These are phyloP conservation scores for Harpagifer antarcticus DNA, from an alignment of 2,797 vertebrate species.

Conservation along the genomic window DNA sequence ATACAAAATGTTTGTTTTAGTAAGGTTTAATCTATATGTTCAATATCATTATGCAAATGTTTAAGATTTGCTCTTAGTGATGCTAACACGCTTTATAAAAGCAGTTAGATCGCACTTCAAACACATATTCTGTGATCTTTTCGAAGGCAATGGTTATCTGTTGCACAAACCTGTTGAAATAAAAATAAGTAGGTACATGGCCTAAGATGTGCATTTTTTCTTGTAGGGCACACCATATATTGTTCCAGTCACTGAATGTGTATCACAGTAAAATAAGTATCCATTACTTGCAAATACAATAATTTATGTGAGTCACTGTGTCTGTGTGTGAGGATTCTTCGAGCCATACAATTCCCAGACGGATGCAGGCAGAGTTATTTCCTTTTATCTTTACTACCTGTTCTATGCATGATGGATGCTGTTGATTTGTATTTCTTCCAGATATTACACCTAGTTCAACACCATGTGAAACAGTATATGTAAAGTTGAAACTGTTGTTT, in stretches of 20 bases:
- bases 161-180: constrained; percentile 2
- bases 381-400: not conserved
- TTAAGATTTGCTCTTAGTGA: not conserved
- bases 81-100: not conserved
- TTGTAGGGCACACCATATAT: constrained; percentile 14
- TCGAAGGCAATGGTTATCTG: constrained; percentile 1
- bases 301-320: constrained; percentile 6
- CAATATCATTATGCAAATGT: constrained; percentile 3
- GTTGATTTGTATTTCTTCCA: constrained; percentile 8
- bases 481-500: not conserved
- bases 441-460: not conserved
- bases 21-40: constrained; percentile 1
- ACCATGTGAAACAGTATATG: not conserved
- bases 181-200: constrained; percentile 19
- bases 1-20: not conserved
- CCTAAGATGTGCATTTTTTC: constrained; percentile 13
- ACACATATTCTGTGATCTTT: not conserved
- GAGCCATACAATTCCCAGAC: not conserved
- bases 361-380: not conserved
- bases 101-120: constrained; percentile 2
- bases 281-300: constrained; percentile 14
- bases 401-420: not conserved
- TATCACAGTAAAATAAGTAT: constrained; percentile 33
- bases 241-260: constrained; percentile 23
- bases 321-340: constrained; percentile 12